phyloP scores from a whole-genome alignment of 2,888 invertebrate genomes.

The Calliopum simillimum region DNA sequence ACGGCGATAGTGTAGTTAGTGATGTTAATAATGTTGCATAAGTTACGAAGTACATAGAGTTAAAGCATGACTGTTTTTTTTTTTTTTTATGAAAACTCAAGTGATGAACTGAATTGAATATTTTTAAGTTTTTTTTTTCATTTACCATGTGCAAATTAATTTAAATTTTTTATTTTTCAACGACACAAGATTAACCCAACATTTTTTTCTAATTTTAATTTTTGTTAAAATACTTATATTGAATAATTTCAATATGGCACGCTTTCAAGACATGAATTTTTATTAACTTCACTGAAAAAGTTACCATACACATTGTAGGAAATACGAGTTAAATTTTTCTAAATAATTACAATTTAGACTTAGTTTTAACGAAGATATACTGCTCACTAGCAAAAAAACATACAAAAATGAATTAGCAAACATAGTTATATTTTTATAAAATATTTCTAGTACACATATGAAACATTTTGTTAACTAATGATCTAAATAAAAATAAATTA shows the following conservation, averaged over 20 bases:
- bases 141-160: background rate
- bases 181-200: background rate
- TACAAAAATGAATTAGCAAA: background rate
- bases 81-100: background rate
- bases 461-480: background rate
- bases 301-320: too few relatives aligned
- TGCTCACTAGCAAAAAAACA: background rate
- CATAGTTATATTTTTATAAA: background rate
- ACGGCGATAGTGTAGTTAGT: conserved; percentile 2
- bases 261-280: too few relatives aligned
- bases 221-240: too few relatives aligned
- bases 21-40: conserved; percentile 28
- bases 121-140: background rate
- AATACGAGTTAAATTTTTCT: too few relatives aligned
- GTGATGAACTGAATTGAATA: background rate
- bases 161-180: background rate
- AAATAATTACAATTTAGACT: too few relatives aligned
- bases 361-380: too few relatives aligned
- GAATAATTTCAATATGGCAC: too few relatives aligned
- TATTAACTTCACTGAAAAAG: too few relatives aligned
- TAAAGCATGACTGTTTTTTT: background rate
- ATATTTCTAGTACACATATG: background rate
- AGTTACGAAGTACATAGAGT: conserved; percentile 5
- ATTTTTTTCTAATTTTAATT: too few relatives aligned
- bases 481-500: conserved; percentile 34